Base-by-base conservation (phyloP, 2,797 vertebrate genomes). In the Petrocephalus schoutedeni region DNA sequence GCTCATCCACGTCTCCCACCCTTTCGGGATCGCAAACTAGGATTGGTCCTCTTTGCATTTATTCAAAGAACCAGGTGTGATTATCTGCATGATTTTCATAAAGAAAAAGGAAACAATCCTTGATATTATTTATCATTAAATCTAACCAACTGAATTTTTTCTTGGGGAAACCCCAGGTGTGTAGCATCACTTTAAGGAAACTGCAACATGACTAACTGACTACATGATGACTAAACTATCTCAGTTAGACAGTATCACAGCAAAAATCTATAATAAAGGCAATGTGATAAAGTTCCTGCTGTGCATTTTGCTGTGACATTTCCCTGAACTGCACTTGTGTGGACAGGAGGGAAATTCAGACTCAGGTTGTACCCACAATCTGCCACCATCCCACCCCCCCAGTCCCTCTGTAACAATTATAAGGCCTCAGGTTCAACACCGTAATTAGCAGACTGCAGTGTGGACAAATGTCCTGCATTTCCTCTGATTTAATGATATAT, bases 331-430 rank as follows among this genome's bases (percentile, higher is more conserved):
- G 23, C 61, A 32, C 23, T 67, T 23, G 3, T 67, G 9, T 8
- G 3, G 61, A 67, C 23, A 67, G 64, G 23, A 32, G 61, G 61
- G 64, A 32, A 67, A 67, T 67, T 67, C 64, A 32, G 64, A 10
- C 32, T 14, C 64, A 36, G 28, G 2, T 77, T 77, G 36, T 45
- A 32, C 32, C 83, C n/a, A 6, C 45, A 19, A 45, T 9, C 87
- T 86, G 0, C 89, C 89, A n/a, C 86, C 21, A 49, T 1, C 88
- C 87, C 23, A 80, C 89, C 91, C 89, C 90, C 2, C 56, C 80
- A 14, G 45, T 85, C 9, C 77, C 88, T 87, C 57, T 9, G 2
- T 87, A 89, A 59, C 64, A 86, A 89, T 89, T 83, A 89, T 28
- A 89, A 12, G 49, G 85, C 36, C 58, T 89, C 58, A 74, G 4